Base-by-base conservation (phyloP, 2,888 invertebrate species). In the Perizoma flavofasciatum region DNA sequence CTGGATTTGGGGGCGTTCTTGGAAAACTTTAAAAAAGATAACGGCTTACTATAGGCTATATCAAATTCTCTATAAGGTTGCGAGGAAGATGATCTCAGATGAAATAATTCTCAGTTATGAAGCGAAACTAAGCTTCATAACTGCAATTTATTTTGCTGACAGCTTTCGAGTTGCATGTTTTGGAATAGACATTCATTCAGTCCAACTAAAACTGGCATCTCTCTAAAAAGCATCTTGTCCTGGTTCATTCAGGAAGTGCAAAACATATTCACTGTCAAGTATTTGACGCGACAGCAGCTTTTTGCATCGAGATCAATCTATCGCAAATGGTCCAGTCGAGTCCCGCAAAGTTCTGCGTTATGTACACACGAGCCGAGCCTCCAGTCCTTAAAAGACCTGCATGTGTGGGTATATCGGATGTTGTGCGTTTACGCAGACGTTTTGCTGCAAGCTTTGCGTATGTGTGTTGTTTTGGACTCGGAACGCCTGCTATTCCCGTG, bases 311-410 rank as follows among this genome's bases (percentile, higher is more conserved):
- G 63, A 72, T 70, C 69, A 68, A 71, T 70, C 66, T 70, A 70
- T 69, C 61, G 67, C 70, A 69, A 70, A 70, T 69, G 63, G 59
- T 54, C 60, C 65, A 69, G 69, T 70, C 70, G 72, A 72, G 75
- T 75, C 68, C 63, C 55, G 63, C 65, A 63, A 66, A 63, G 49
- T 72, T 71, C 66, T 71, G 67, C 55, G 64, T 64, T 73, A 68
- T 73, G 77, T 73, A 65, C 77, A 71, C 74, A 77, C 69, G 77
- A 77, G 70, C 69, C 67, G 52, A 58, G 60, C 63, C 60, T 58
- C 60, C 49, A 41, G 46, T 48, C 43, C 57, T 49, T 44, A 40
- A 9, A 37, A 40, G 34, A 6, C 4, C 9, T 33, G 44, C 46
- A 9, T 57, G 63, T 60, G 56, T 54, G 56, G 10, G 55, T 53